phyloP scores from a whole-genome alignment of 35 echinoderm and acorn worm species.

The Ophiothrix spiculata region DNA sequence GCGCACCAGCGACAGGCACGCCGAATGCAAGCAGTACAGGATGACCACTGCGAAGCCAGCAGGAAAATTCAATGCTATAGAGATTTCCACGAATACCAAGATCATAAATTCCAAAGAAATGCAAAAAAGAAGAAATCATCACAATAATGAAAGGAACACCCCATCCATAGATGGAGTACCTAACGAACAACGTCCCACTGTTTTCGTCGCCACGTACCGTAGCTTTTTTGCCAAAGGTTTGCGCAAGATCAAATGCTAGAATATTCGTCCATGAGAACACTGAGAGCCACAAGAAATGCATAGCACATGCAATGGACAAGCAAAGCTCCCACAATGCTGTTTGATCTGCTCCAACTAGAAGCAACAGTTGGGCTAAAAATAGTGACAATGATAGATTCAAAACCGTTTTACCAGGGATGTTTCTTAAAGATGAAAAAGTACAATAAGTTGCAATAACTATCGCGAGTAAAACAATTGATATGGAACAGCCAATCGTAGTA shows the following conservation, averaged over 20 bases:
- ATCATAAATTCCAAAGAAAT: neutral
- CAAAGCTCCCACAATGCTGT: neutral
- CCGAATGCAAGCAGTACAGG: neutral
- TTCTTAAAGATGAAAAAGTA: constrained; percentile 13
- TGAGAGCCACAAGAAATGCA: constrained; percentile 29
- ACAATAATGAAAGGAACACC: neutral
- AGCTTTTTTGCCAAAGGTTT: neutral
- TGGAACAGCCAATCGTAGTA: neutral
- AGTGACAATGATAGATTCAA: constrained; percentile 20
- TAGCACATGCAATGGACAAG: neutral
- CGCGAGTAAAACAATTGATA: neutral
- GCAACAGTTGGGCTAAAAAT: constrained; percentile 13
- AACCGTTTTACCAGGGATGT: constrained; percentile 12
- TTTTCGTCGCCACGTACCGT: neutral
- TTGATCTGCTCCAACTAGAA: constrained; percentile 7
- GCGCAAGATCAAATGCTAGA: constrained; percentile 27
- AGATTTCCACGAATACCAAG: neutral
- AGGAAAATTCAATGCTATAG: neutral
- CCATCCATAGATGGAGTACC: neutral
- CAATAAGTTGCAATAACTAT: constrained; percentile 26
- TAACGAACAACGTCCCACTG: neutral
- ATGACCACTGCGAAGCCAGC: neutral
- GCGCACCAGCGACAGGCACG: neutral
- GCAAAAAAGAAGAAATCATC: neutral
- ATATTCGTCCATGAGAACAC: constrained; percentile 30